Conservation (phyloP, 1,140 invertebrate species). For the Andricus grossulariae region DNA sequence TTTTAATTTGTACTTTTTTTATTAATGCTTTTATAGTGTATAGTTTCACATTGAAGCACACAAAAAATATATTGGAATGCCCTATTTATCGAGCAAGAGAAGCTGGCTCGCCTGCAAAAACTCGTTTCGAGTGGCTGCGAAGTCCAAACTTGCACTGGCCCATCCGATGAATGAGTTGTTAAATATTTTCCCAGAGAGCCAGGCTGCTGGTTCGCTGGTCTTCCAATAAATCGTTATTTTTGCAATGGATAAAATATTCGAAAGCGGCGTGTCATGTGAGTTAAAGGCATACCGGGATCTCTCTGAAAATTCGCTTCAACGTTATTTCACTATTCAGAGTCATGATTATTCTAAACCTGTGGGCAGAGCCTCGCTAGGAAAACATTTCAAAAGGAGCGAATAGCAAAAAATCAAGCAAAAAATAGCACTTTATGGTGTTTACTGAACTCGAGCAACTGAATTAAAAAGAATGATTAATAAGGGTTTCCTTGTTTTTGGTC, state of each 20-base stretch:
- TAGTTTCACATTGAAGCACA: not conserved
- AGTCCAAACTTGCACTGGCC: conserved; percentile 33
- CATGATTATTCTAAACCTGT: not conserved
- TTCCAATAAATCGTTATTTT: conserved; percentile 55
- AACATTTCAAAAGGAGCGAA: not conserved
- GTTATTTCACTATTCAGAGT: not conserved
- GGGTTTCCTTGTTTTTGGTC: conserved; percentile 5
- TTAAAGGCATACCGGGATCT: conserved; percentile 42
- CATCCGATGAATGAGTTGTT: conserved; percentile 43
- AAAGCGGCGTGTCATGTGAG: conserved; percentile 44
- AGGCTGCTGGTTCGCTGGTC: conserved; percentile 12
- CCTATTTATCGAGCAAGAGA: no score
- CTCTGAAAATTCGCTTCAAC: not conserved
- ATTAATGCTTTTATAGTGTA: no score
- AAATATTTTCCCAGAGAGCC: conserved; percentile 50
- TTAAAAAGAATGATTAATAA: conserved; percentile 15
- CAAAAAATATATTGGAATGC: not conserved
- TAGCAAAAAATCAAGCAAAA: not conserved
- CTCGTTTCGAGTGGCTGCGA: conserved; percentile 33
- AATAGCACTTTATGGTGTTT: not conserved
- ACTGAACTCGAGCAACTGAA: not conserved
- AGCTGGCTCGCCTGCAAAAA: no score
- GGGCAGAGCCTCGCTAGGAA: not conserved
- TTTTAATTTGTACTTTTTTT: no score
- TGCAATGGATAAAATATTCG: conserved; percentile 51